Conservation (phyloP, 2,888 invertebrate species). For the Diploptera punctata region DNA sequence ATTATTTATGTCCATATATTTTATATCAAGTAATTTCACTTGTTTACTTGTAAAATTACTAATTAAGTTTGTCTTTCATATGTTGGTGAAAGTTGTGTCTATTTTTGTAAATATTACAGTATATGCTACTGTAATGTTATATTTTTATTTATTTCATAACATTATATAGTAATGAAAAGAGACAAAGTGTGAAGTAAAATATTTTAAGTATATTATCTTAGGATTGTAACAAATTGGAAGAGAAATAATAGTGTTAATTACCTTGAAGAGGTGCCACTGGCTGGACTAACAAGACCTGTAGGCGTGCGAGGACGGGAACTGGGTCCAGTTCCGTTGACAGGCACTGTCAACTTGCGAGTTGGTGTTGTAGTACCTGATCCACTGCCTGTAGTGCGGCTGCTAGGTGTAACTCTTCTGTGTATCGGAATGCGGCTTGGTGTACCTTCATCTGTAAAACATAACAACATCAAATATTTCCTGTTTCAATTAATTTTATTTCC, state of each 20-base stretch:
- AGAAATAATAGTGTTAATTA: conserved; percentile 56
- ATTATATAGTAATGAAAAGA: not conserved
- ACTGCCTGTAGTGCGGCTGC: conserved; percentile 55
- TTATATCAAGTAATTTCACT: no score
- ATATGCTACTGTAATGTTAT: no score
- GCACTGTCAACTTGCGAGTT: conserved; percentile 47
- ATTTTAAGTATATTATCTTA: not conserved
- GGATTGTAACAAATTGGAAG: not conserved
- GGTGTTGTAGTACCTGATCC: conserved; percentile 33
- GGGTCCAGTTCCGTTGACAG: conserved; percentile 52
- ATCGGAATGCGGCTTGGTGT: conserved; percentile 83
- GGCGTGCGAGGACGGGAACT: conserved; percentile 74
- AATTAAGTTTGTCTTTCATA: no score
- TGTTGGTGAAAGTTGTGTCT: no score
- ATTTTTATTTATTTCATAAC: no score
- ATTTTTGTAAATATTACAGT: no score
- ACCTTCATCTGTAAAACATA: conserved; percentile 67
- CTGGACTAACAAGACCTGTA: conserved; percentile 78
- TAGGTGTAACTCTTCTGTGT: conserved; percentile 53
- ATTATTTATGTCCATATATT: no score
- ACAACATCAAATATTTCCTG: no score
- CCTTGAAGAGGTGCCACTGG: conserved; percentile 71
- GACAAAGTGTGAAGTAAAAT: not conserved
- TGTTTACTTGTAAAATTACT: no score
- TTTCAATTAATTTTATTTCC: no score